Conservation (phyloP, 2,888 invertebrate species). For the Acholoe squamosa region DNA sequence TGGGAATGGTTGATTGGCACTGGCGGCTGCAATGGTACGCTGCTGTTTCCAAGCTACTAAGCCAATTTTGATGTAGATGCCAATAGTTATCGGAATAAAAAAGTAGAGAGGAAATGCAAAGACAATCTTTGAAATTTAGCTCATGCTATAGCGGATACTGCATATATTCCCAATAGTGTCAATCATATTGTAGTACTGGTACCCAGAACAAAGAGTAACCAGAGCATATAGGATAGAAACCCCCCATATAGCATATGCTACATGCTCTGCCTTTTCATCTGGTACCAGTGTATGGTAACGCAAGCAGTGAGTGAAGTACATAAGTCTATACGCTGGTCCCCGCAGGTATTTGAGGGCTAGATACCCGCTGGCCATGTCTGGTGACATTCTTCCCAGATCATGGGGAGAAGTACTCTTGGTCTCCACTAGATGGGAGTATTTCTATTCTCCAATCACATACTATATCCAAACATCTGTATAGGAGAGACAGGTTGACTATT, state of each 20-base stretch:
- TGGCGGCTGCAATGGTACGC: neutral
- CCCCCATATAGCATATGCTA: neutral
- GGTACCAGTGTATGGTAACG: neutral
- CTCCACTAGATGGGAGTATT: too few relatives aligned
- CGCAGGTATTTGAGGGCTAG: too few relatives aligned
- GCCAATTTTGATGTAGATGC: neutral
- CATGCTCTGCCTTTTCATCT: neutral
- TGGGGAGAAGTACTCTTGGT: too few relatives aligned
- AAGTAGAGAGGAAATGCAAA: neutral
- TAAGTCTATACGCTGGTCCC: too few relatives aligned
- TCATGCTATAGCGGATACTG: neutral
- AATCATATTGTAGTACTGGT: neutral
- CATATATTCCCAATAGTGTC: neutral
- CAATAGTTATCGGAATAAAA: neutral
- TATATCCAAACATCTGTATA: too few relatives aligned
- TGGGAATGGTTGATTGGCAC: neutral
- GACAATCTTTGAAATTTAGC: neutral
- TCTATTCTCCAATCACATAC: too few relatives aligned
- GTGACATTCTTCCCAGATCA: too few relatives aligned
- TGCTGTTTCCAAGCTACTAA: neutral
- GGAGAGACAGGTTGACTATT: too few relatives aligned
- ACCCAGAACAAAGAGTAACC: neutral
- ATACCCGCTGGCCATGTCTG: too few relatives aligned
- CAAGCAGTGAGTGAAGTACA: neutral
- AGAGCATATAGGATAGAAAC: neutral